Conservation (phyloP, 2,888 invertebrate genomes). For the Choristoneura rosaceana region DNA sequence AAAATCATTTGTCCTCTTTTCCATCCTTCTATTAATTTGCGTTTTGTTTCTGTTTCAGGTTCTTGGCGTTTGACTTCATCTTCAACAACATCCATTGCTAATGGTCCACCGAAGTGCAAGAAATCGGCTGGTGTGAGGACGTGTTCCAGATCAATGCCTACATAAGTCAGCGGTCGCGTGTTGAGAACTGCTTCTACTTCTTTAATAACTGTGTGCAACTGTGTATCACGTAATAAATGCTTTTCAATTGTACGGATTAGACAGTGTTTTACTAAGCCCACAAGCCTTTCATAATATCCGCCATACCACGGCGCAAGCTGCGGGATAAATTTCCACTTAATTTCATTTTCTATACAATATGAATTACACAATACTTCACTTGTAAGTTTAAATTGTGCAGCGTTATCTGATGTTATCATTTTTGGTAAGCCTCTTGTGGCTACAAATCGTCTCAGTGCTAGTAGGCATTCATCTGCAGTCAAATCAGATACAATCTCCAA, state of each 20-base stretch:
- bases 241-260: constrained; percentile 19
- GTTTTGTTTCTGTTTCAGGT: constrained; percentile 20
- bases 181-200: constrained; percentile 10
- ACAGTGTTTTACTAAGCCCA: constrained; percentile 24
- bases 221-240: constrained; percentile 4
- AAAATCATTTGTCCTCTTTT: constrained; percentile 38
- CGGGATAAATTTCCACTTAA: constrained; percentile 45
- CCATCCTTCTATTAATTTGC: constrained; percentile 42
- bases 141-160: constrained; percentile 23
- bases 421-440: constrained; percentile 38
- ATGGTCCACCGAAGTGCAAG: neutral
- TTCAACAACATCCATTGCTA: neutral
- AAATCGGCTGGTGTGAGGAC: constrained; percentile 34
- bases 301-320: constrained; percentile 46
- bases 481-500: constrained; percentile 40
- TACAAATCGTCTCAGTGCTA: constrained; percentile 41
- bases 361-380: constrained; percentile 35
- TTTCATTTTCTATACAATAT: constrained; percentile 30
- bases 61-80: neutral
- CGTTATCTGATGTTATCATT: constrained; percentile 43
- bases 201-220: constrained; percentile 10
- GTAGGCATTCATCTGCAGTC: constrained; percentile 41
- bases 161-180: constrained; percentile 20
- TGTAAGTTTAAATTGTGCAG: constrained; percentile 36
- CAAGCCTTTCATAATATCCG: constrained; percentile 45